Conservation (phyloP, 2,888 invertebrate species). For the Caenorhabditis sp. region DNA sequence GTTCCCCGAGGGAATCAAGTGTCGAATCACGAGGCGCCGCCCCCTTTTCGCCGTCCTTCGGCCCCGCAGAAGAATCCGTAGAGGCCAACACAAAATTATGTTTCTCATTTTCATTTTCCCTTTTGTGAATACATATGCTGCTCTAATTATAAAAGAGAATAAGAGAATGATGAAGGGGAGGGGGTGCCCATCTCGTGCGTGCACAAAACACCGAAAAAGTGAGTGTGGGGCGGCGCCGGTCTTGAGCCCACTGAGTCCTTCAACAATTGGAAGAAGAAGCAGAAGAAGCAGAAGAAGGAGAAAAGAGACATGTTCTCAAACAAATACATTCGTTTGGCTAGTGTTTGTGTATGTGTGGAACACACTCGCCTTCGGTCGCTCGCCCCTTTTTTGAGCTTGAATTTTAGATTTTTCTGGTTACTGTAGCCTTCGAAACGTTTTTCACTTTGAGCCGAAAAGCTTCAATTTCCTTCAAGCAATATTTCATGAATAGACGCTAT, state of each 20-base stretch:
- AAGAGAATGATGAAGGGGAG: too few species aligned
- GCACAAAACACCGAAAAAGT: not conserved
- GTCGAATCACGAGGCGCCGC: conserved; percentile 35
- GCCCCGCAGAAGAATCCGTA: too few species aligned
- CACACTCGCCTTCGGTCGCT: too few species aligned
- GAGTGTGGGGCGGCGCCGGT: not conserved
- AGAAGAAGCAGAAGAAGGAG: not conserved
- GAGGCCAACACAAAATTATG: too few species aligned
- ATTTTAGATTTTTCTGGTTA: too few species aligned
- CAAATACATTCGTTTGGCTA: conserved; percentile 51
- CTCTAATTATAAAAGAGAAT: too few species aligned
- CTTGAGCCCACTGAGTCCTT: conserved; percentile 3
- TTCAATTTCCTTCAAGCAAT: too few species aligned
- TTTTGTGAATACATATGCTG: not conserved
- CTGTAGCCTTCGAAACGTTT: too few species aligned
- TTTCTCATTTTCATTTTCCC: not conserved
- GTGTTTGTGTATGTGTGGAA: conserved; percentile 4
- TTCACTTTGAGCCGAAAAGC: too few species aligned
- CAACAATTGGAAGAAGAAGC: not conserved
- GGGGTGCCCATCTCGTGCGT: not conserved
- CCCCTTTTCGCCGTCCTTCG: not conserved
- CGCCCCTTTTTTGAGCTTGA: not conserved
- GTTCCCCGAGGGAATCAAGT: conserved; percentile 48
- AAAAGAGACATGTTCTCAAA: conserved; percentile 33
- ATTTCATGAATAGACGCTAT: conserved; percentile 2